Evolutionary conservation across 2,888 invertebrate species (phyloP).

Genomic region (Polymixis flavicincta): DNA sequence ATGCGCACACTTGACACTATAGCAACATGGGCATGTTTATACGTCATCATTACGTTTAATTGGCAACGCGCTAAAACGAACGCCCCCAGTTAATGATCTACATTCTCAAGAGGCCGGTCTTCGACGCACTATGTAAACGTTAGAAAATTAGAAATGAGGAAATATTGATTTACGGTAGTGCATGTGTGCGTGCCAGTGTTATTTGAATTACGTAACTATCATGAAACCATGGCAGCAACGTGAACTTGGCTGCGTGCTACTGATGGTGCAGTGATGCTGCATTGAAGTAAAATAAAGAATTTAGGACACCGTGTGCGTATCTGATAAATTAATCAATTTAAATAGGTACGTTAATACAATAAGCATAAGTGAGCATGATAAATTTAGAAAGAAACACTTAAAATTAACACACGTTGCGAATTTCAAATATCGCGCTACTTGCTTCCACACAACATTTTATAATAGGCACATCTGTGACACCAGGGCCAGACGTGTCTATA

Average conservation of each 20-base stretch:
- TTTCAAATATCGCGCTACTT: constrained; percentile 61
- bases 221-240: constrained; percentile 53
- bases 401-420: constrained; percentile 29
- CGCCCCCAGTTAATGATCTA: constrained; percentile 40
- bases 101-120: constrained; percentile 53
- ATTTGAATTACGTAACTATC: constrained; percentile 54
- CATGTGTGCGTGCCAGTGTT: constrained; percentile 41
- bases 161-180: constrained; percentile 48
- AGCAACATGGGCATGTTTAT: constrained; percentile 20
- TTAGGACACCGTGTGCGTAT: neutral
- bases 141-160: constrained; percentile 63
- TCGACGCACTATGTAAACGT: constrained; percentile 42
- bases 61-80: constrained; percentile 49
- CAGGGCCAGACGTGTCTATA: constrained; percentile 70
- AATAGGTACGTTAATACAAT: constrained; percentile 6
- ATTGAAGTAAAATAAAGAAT: constrained; percentile 47
- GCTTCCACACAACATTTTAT: constrained; percentile 29
- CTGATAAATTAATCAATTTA: neutral
- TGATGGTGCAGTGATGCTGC: constrained; percentile 54
- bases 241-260: constrained; percentile 53
- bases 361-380: neutral
- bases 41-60: constrained; percentile 64
- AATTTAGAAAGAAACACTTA: neutral
- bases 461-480: constrained; percentile 66
- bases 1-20: constrained; percentile 16